phyloP scores from a whole-genome alignment of 2,888 invertebrate species.

The Leucophenga montana region DNA sequence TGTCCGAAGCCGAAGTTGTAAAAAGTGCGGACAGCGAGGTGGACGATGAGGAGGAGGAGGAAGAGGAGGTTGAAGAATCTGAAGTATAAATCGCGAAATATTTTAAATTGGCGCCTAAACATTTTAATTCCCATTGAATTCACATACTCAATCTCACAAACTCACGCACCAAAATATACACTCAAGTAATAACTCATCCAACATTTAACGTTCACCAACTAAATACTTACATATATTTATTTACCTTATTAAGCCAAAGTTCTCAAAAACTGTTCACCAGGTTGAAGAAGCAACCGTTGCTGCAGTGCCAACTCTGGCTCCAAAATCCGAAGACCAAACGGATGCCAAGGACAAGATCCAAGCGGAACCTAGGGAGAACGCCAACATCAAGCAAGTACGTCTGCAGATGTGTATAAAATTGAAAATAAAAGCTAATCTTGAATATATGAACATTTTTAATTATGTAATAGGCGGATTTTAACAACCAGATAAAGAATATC shows the following conservation, averaged over 20 bases:
- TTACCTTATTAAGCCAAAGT: too few relatives aligned
- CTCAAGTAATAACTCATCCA: background rate
- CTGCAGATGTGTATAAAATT: background rate
- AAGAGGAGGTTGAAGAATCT: conserved; percentile 25
- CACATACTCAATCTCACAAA: background rate
- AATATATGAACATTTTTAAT: too few relatives aligned
- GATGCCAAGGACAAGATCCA: background rate
- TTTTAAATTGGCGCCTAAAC: conserved; percentile 7
- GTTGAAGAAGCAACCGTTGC: background rate
- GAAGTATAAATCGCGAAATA: conserved; percentile 35
- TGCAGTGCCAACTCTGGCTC: background rate
- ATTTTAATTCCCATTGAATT: background rate
- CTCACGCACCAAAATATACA: background rate
- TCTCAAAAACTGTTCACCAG: background rate
- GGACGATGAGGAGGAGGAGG: conserved; percentile 27
- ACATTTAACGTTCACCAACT: background rate
- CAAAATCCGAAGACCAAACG: background rate
- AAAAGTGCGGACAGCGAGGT: conserved; percentile 24
- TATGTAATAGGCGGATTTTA: conserved; percentile 76
- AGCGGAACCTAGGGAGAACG: background rate
- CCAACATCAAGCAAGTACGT: conserved; percentile 4
- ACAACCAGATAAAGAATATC: conserved; percentile 77
- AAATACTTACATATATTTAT: background rate
- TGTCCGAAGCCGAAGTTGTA: conserved; percentile 23
- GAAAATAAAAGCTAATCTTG: background rate